Evolutionary conservation across 1,140 invertebrate species (phyloP).

Genomic region (Lethrus apterus): DNA sequence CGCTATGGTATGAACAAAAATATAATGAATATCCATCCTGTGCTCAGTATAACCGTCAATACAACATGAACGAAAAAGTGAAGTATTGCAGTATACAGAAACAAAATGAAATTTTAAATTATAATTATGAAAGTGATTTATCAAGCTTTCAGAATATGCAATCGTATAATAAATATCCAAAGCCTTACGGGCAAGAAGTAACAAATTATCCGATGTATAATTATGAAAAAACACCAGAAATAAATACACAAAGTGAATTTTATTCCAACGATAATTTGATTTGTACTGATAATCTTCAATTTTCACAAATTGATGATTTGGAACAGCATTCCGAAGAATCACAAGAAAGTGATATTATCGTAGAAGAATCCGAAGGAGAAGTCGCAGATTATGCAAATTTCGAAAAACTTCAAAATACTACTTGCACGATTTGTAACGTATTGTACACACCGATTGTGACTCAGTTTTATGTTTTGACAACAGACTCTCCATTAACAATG

Average conservation of each 20-base stretch:
- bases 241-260: too few relatives aligned
- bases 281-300: slow-evolving; percentile 4
- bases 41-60: slow-evolving; percentile 25
- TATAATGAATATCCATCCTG: slow-evolving; percentile 30
- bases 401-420: slow-evolving; percentile 12
- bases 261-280: too few relatives aligned
- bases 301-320: slow-evolving; percentile 10
- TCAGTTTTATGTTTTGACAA: slow-evolving; percentile 34
- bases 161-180: too few relatives aligned
- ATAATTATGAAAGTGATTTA: too few relatives aligned
- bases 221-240: too few relatives aligned
- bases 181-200: too few relatives aligned
- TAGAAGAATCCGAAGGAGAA: slow-evolving; percentile 36
- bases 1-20: too few relatives aligned
- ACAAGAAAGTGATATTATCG: slow-evolving; percentile 37
- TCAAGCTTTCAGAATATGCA: too few relatives aligned
- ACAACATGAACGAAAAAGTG: too few relatives aligned
- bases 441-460: slow-evolving; percentile 27
- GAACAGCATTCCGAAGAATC: slow-evolving; percentile 26
- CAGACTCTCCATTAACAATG: slow-evolving; percentile 32
- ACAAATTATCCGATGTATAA: too few relatives aligned
- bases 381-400: slow-evolving; percentile 17
- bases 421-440: slow-evolving; percentile 33
- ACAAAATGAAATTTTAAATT: too few relatives aligned
- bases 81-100: too few relatives aligned